phyloP scores from a whole-genome alignment of 2,113 vertebrate genomes.

The Leptodactylus fuscus region DNA sequence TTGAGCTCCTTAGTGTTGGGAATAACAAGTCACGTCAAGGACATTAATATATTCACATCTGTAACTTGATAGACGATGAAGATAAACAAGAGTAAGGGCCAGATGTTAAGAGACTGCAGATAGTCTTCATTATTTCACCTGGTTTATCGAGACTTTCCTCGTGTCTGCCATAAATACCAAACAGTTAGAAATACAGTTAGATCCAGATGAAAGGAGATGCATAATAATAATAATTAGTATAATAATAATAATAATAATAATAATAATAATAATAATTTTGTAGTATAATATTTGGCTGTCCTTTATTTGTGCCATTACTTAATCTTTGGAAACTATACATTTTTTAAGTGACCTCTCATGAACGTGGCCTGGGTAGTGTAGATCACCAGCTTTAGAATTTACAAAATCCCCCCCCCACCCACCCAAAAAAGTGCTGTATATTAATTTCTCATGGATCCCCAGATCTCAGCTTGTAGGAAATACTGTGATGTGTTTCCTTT shows the following conservation, averaged over 20 bases:
- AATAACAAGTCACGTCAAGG: not conserved
- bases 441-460: too few species aligned
- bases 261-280: too few species aligned
- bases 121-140: slow-evolving; percentile 3
- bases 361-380: too few species aligned
- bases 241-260: too few species aligned
- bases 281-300: not conserved
- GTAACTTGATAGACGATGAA: not conserved
- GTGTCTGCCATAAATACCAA: not conserved
- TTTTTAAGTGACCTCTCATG: too few species aligned
- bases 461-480: too few species aligned
- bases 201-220: not conserved
- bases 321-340: not conserved
- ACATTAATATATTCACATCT: not conserved
- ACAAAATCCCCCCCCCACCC: too few species aligned
- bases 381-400: too few species aligned
- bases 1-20: not conserved
- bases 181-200: not conserved
- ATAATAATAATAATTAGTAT: too few species aligned
- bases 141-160: not conserved
- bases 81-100: not conserved
- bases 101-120: not conserved
- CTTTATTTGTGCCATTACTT: not conserved
- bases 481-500: too few species aligned
- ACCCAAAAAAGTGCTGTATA: too few species aligned